Conservation (phyloP, 2,113 vertebrate species). For the Patagioenas fasciata region DNA sequence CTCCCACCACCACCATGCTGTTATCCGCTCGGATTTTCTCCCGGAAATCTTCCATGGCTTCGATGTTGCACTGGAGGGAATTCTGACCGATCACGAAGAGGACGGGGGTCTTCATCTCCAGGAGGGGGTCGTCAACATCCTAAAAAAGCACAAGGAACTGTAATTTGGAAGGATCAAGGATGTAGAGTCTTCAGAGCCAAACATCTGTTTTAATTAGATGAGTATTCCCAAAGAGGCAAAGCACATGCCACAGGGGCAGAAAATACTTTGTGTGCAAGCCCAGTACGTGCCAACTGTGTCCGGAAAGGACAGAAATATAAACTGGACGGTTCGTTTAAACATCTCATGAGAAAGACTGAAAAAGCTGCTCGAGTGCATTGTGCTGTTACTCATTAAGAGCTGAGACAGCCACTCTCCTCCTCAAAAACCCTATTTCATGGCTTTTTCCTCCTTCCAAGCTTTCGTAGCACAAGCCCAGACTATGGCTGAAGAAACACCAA, state of each 20-base stretch:
- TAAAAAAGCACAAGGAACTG: conserved; percentile 16
- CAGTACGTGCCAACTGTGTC: too few species aligned
- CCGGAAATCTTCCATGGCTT: conserved; percentile 96
- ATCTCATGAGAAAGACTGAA: not conserved
- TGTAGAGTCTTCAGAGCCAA: accelerated
- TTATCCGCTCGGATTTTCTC: conserved; percentile 94
- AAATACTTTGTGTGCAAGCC: accelerated
- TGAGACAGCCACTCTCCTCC: not conserved
- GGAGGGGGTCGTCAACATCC: conserved; percentile 96
- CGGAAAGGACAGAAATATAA: not conserved
- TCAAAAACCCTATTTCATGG: not conserved
- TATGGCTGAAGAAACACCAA: too few species aligned
- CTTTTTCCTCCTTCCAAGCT: not conserved
- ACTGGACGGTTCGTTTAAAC: accelerated
- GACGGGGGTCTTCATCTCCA: conserved; percentile 97
- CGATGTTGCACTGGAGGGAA: conserved; percentile 88
- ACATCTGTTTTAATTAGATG: not conserved
- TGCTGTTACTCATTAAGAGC: not conserved
- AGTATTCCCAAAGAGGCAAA: not conserved
- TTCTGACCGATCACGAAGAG: conserved; percentile 96
- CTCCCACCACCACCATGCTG: conserved; percentile 96
- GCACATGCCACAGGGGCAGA: not conserved
- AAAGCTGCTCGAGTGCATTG: not conserved
- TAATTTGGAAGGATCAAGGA: not conserved
- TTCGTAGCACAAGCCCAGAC: not conserved